Conservation (phyloP, 2,113 vertebrate species). For the Phylloscopus trochilus region DNA sequence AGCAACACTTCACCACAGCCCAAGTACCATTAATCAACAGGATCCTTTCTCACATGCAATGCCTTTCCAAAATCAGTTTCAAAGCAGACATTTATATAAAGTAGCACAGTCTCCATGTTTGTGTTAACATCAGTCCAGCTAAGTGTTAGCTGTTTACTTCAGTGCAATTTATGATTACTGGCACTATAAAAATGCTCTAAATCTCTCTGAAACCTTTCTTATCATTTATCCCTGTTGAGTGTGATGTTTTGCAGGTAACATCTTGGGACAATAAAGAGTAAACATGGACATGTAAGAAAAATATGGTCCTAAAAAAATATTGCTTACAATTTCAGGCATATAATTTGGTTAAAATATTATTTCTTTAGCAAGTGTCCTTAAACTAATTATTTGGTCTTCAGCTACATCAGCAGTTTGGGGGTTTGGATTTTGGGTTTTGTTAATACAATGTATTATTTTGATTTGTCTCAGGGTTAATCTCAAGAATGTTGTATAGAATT, state of each 20-base stretch:
- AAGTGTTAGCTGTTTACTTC: background rate
- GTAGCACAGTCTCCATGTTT: background rate
- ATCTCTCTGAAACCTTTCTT: background rate
- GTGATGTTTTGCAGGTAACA: background rate
- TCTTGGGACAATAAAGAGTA: background rate
- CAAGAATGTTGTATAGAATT: background rate
- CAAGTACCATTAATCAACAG: background rate
- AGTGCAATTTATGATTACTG: background rate
- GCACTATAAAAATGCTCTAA: background rate
- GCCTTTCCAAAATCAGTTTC: background rate
- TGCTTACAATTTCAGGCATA: background rate
- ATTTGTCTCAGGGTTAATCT: background rate
- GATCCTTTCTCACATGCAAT: background rate
- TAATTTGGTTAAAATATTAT: background rate
- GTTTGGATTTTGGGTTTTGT: background rate
- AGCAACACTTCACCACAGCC: background rate
- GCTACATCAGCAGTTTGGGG: background rate
- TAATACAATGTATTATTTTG: background rate
- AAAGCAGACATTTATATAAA: background rate
- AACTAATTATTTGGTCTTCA: background rate
- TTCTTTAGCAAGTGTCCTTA: background rate
- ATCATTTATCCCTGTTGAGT: background rate
- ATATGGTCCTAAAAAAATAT: background rate
- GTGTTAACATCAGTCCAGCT: background rate
- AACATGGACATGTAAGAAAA: background rate